Conservation (phyloP, 1,140 invertebrate genomes). For the Saccostrea glomerata region DNA sequence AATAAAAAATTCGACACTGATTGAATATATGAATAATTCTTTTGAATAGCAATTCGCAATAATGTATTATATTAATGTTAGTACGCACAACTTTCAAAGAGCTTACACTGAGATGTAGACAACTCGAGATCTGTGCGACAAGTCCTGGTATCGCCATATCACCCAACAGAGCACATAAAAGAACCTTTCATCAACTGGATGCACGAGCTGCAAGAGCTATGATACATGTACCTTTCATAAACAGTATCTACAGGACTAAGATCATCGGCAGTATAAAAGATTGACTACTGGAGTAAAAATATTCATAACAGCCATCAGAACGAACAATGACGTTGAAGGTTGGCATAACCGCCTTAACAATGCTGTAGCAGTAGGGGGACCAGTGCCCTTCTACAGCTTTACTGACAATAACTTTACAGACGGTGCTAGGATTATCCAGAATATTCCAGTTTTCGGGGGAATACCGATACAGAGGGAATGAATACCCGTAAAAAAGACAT, state of each 20-base stretch:
- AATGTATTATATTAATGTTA: not conserved
- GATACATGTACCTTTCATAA: not conserved
- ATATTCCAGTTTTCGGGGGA: too few species aligned
- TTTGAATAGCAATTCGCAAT: not conserved
- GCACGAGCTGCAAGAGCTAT: not conserved
- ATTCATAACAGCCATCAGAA: constrained; percentile 11
- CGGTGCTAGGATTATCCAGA: too few species aligned
- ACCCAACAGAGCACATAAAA: constrained; percentile 17
- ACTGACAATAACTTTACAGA: not conserved
- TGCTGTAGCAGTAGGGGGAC: not conserved
- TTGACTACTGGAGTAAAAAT: not conserved
- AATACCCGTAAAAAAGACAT: too few species aligned
- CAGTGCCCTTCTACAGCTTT: constrained; percentile 22
- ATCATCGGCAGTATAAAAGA: not conserved
- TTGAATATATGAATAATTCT: not conserved
- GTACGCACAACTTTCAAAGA: constrained; percentile 19
- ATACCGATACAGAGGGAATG: too few species aligned
- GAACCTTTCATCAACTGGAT: not conserved
- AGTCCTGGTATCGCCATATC: constrained; percentile 24
- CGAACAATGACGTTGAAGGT: constrained; percentile 41
- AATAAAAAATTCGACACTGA: too few species aligned
- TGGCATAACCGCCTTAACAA: constrained; percentile 30
- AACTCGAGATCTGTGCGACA: not conserved
- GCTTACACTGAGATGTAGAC: constrained; percentile 28
- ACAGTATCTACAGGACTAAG: not conserved